Evolutionary conservation across 2,113 vertebrate species (phyloP).

Genomic region (Megaceryle torquata): DNA sequence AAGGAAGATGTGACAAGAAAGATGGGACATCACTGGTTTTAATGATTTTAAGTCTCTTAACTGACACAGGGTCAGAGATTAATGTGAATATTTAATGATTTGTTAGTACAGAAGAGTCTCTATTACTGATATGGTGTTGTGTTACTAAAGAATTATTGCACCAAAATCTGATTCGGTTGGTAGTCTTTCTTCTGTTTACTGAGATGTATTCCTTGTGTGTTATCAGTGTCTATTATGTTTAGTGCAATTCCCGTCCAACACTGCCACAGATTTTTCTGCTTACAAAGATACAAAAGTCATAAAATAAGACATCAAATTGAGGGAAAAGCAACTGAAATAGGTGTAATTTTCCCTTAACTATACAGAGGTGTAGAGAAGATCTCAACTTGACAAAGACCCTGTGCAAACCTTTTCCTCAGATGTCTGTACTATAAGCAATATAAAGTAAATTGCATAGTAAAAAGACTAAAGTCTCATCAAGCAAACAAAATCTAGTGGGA

Average conservation of each 20-base stretch:
- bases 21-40: not conserved
- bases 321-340: not conserved
- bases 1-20: not conserved
- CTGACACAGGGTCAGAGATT: not conserved
- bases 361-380: accelerated
- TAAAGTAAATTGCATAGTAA: not conserved
- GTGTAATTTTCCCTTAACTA: not conserved
- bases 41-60: not conserved
- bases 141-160: not conserved
- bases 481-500: not conserved
- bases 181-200: not conserved
- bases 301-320: not conserved
- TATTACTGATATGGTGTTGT: not conserved
- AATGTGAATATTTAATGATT: not conserved
- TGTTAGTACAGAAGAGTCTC: not conserved
- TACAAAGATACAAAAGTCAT: not conserved
- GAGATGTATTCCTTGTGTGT: not conserved
- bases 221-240: not conserved
- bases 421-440: not conserved
- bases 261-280: not conserved
- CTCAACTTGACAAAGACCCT: not conserved
- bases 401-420: not conserved
- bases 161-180: not conserved
- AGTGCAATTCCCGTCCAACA: not conserved
- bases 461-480: not conserved